These are phyloP conservation scores for Halcyon badia DNA, from an alignment of 2,797 vertebrate species.

Conservation along the genomic window DNA sequence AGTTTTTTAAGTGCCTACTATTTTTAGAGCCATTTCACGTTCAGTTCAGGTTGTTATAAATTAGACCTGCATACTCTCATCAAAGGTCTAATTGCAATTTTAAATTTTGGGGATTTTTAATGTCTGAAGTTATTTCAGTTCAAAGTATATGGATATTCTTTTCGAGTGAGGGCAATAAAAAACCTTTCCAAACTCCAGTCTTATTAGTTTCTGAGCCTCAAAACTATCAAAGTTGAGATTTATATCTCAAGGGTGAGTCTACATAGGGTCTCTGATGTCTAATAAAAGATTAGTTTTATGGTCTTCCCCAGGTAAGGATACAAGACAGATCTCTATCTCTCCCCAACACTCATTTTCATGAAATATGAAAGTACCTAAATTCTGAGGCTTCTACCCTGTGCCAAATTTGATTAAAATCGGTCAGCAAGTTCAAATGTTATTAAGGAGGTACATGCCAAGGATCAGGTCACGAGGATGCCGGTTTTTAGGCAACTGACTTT, in stretches of 20 bases:
- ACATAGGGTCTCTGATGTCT: not conserved
- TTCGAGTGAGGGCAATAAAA: not conserved
- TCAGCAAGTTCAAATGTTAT: not conserved
- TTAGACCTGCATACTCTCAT: not conserved
- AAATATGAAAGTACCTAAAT: not conserved
- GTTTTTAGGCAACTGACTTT: not conserved
- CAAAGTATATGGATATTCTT: not conserved
- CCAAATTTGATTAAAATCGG: not conserved
- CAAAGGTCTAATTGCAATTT: not conserved
- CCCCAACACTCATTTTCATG: not conserved
- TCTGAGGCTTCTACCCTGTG: not conserved
- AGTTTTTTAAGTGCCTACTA: not conserved
- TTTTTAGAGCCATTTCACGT: not conserved
- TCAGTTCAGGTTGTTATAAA: not conserved
- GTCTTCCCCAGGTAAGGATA: not conserved
- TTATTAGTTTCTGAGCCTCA: not conserved
- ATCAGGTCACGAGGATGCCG: not conserved
- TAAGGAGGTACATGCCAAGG: not conserved
- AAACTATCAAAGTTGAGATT: not conserved
- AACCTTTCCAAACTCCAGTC: rapidly evolving
- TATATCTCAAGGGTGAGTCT: not conserved
- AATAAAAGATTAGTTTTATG: not conserved
- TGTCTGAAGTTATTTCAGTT: not conserved
- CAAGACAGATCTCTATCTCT: not conserved
- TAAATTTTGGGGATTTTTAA: not conserved